These are phyloP conservation scores for Leptinotarsa defecta DNA, from an alignment of 1,140 invertebrate genomes.

Conservation along the genomic window DNA sequence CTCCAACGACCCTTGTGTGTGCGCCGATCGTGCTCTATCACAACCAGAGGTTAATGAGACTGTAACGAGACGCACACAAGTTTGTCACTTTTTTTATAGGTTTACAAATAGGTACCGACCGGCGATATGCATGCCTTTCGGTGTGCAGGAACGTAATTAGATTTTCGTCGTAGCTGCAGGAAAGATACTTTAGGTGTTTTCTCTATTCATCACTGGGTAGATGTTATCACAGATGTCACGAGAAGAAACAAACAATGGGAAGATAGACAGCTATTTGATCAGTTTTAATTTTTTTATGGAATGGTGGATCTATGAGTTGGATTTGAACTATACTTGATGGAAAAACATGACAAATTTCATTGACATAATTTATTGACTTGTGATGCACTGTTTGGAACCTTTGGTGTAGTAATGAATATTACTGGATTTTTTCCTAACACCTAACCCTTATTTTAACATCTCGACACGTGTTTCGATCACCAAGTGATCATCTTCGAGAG, in stretches of 20 bases:
- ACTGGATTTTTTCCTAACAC: too few species aligned
- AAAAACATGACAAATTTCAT: too few species aligned
- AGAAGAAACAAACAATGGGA: not conserved
- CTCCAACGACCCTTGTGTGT: not conserved
- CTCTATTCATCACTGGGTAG: not conserved
- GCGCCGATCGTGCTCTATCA: slow-evolving; percentile 4
- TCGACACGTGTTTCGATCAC: too few species aligned
- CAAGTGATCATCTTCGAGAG: too few species aligned
- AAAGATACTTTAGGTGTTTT: not conserved
- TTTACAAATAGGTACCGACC: not conserved
- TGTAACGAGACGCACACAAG: slow-evolving; percentile 5
- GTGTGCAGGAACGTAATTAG: slow-evolving; percentile 7
- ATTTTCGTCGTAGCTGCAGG: not conserved
- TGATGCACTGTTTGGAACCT: too few species aligned
- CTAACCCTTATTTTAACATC: too few species aligned
- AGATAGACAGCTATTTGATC: not conserved
- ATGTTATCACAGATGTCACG: not conserved
- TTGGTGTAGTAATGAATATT: too few species aligned
- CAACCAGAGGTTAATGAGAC: slow-evolving; percentile 5
- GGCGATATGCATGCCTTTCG: not conserved
- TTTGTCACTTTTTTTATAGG: slow-evolving; percentile 5
- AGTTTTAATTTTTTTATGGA: too few species aligned
- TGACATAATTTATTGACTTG: too few species aligned
- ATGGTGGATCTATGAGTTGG: too few species aligned
- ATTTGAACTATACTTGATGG: too few species aligned